Conservation (phyloP, 1,140 invertebrate genomes). For the Drosophila repletoides region DNA sequence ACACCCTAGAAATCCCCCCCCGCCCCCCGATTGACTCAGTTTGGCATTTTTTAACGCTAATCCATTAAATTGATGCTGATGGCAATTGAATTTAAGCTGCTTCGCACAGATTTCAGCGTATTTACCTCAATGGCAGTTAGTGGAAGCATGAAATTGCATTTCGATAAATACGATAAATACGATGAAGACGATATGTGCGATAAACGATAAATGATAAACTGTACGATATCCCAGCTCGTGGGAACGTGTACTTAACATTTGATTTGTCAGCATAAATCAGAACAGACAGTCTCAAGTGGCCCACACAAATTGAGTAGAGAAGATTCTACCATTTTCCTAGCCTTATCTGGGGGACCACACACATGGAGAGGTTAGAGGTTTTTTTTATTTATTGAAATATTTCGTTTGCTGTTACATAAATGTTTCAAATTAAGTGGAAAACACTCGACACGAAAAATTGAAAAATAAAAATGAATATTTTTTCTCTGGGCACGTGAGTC, state of each 20-base stretch:
- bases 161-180: too few relatives aligned
- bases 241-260: conserved; percentile 57
- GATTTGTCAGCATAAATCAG: conserved; percentile 75
- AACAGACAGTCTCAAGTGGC: conserved; percentile 57
- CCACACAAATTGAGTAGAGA: conserved; percentile 38
- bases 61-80: conserved; percentile 76
- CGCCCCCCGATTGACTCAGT: conserved; percentile 5
- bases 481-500: conserved; percentile 52
- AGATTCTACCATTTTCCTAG: not conserved
- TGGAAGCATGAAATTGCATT: conserved; percentile 52
- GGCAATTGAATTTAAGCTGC: conserved; percentile 77
- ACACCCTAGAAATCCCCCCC: not conserved
- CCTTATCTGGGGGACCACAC: conserved; percentile 60
- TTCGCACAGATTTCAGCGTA: conserved; percentile 59
- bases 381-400: conserved; percentile 71
- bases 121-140: conserved; percentile 50
- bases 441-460: conserved; percentile 45
- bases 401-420: conserved; percentile 47
- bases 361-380: conserved; percentile 19
- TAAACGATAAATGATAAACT: conserved; percentile 46
- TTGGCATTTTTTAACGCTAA: conserved; percentile 62
- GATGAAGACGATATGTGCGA: too few relatives aligned
- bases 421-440: conserved; percentile 76
- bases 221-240: conserved; percentile 1
- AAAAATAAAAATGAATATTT: not conserved